Evolutionary conservation across 2,113 vertebrate genomes (phyloP).

Genomic region (Rhinogobius similis): DNA sequence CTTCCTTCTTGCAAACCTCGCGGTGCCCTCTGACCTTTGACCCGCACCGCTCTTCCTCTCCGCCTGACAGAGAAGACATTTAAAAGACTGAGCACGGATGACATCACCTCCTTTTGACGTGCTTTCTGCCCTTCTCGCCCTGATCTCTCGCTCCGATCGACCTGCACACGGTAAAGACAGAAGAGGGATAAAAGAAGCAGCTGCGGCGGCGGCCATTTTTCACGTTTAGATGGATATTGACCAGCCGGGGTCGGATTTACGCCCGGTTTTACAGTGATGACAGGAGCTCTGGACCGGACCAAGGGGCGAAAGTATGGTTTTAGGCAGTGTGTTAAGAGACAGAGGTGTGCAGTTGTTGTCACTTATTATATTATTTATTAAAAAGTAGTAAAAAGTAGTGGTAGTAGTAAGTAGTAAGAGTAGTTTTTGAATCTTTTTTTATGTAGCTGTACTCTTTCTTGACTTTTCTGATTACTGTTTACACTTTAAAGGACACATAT

Average conservation of each 20-base stretch:
- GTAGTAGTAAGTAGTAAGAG: too few species aligned
- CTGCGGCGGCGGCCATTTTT: neutral
- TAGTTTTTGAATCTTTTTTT: too few species aligned
- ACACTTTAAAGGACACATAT: neutral
- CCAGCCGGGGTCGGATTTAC: neutral
- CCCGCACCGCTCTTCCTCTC: neutral
- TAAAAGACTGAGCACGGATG: neutral
- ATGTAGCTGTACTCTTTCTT: too few species aligned
- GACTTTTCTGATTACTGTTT: too few species aligned
- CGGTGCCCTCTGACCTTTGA: neutral
- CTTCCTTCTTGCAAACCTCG: neutral
- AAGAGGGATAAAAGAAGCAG: neutral
- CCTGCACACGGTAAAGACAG: neutral
- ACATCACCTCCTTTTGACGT: neutral
- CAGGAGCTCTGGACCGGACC: neutral
- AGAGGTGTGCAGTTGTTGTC: too few species aligned
- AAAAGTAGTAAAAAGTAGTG: too few species aligned
- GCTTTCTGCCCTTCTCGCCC: neutral
- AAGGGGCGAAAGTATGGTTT: neutral
- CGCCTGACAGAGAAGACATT: neutral
- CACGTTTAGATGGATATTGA: slow-evolving; percentile 2
- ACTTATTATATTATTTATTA: too few species aligned
- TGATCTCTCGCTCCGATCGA: neutral
- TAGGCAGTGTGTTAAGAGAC: too few species aligned
- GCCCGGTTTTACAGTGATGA: neutral